Evolutionary conservation across 2,113 vertebrate genomes (phyloP).

Genomic region (Irena cyanogastra): DNA sequence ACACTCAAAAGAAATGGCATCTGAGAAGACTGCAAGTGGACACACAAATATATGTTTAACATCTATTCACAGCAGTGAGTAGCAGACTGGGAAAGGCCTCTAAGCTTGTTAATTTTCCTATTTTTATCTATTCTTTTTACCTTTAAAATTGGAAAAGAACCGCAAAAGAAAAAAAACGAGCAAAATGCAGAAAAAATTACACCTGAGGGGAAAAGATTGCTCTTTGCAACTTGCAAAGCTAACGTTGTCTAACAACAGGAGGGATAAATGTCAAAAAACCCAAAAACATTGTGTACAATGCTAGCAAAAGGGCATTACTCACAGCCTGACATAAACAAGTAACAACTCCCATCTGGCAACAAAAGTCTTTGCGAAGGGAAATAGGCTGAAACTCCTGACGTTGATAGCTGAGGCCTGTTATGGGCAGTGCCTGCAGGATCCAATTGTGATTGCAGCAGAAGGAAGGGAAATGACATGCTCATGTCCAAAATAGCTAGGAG

Average conservation of each 20-base stretch:
- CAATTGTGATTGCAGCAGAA: slow-evolving; percentile 37
- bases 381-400: neutral
- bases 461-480: slow-evolving; percentile 40
- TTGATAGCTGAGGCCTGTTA: slow-evolving; percentile 5
- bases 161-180: neutral
- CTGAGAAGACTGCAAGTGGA: neutral
- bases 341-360: slow-evolving; percentile 54
- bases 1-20: neutral
- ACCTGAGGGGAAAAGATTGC: neutral
- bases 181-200: slow-evolving; percentile 8
- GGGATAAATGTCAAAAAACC: slow-evolving; percentile 1
- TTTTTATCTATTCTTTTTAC: neutral
- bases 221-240: slow-evolving; percentile 11
- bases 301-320: slow-evolving; percentile 45
- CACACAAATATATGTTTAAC: neutral
- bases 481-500: neutral
- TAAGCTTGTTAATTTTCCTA: neutral
- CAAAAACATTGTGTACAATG: neutral
- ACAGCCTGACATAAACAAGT: slow-evolving; percentile 47
- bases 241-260: slow-evolving; percentile 22
- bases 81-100: neutral
- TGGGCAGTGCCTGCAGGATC: slow-evolving; percentile 51
- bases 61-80: neutral
- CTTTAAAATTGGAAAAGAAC: neutral
- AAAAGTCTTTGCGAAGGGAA: neutral